Base-by-base conservation (phyloP, 1,140 invertebrate genomes). In the Papilio machaon region DNA sequence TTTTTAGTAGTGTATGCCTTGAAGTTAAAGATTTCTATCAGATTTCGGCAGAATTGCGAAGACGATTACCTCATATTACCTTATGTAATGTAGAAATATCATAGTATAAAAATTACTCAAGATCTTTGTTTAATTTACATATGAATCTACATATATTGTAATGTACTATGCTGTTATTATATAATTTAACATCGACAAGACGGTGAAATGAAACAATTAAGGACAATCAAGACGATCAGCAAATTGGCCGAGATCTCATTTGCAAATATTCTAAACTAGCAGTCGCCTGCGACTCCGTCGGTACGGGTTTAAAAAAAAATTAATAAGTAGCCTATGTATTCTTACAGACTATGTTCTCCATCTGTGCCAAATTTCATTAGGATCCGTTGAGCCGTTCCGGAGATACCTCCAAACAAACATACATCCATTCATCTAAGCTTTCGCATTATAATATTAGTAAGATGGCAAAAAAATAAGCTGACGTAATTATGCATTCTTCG, bases 31-130 rank as follows among this genome's bases (percentile, higher is more conserved):
- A 64, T 23, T 35, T 35, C 54, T n/a, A 58, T 38, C 11, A 35
- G 13, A 70, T 70, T 70, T 70, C 64, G 30, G 17, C 35, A 58
- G 43, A 58, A 23, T 78, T 58, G 35, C 4, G 17, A 78, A 60
- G 6, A 38, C 49, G 75, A 38, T 78, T 78, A 35, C 75, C 19
- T 23, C 15, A 78, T 13, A 19, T 78, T 35, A 7, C 2, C 52
- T 78, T 54, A 58, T 38, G 75, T 52, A 60, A 60, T 76, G 47
- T 54, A 60, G 23, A 78, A 78, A 60, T 60, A 60, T 78, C 15
- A 76, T 17, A 78, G 4, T 30, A 17, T 60, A 17, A 78, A 35
- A 78, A 60, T 35, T 70, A 70, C 30, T 30, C 10, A 70, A 70
- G 11, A 70, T 30, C 23, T 30, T 70, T 70, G 64, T 70, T 38